Base-by-base conservation (phyloP, 1,140 invertebrate species). In the Zaprionus capensis region DNA sequence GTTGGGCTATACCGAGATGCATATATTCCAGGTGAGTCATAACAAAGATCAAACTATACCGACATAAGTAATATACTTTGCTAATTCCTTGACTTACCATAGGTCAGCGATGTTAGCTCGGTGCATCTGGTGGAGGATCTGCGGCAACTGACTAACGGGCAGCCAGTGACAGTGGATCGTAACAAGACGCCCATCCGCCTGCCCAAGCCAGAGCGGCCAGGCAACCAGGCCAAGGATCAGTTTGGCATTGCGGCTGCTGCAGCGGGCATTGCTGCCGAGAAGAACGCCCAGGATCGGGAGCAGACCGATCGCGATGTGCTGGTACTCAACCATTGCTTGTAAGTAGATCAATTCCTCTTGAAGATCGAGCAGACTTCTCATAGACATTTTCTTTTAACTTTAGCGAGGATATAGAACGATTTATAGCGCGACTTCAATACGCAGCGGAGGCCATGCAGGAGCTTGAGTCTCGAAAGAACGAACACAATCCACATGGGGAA, bases 91-190 rank as follows among this genome's bases (percentile, higher is more conserved):
- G 9, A n/a, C 44, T 46, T 46, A 5, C 28, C 6, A 6, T 31
- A 92, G 91, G 91, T 92, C 3, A 76, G 93, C 57, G 94, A 94
- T 80, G 94, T 94, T 4, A 93, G 91, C 46, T 93, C 94, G 1
- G 94, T 94, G 51, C 85, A 94, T 46, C 92, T 94, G 26, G 94
- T 94, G 6, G 94, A 94, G 66, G 94, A 94, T 68, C 87, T 94
- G 3, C 94, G 93, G 24, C 91, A 93, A 26, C 87, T 94, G 9
- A 94, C 93, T 63, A 91, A 63, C 20, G 91, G 91, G 2, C 78
- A 62, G 1, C 74, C 76, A 5, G 74, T 92, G 2, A 84, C 77
- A 9, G 59, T 91, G 26, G 91, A 92, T 62, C 87, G 88, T 12
- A 92, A 92, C 24, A 86, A 86, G 57, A 86, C 91, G 0, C 87